Evolutionary conservation across 2,113 vertebrate genomes (phyloP).

Genomic region (Vireo altiloquus): DNA sequence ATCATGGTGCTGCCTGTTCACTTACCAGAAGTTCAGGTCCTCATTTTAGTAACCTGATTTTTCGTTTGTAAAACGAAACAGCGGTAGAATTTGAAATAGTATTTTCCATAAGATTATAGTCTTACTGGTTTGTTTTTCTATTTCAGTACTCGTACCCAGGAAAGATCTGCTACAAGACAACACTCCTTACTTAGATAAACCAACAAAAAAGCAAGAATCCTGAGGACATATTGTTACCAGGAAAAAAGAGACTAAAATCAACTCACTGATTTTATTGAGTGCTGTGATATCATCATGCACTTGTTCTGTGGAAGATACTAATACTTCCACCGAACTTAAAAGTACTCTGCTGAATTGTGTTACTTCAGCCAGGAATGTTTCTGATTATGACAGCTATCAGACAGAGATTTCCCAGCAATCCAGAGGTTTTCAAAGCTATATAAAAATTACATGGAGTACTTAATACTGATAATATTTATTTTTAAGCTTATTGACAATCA

Average conservation of each 20-base stretch:
- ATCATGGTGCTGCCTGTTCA: not conserved
- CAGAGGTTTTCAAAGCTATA: not conserved
- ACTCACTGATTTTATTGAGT: not conserved
- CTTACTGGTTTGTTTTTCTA: not conserved
- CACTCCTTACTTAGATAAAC: slow-evolving; percentile 46
- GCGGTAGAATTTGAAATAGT: not conserved
- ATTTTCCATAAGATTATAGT: not conserved
- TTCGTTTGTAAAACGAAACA: too few relatives aligned
- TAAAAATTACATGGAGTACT: not conserved
- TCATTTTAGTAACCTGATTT: not conserved
- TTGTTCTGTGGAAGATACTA: not conserved
- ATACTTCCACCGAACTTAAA: not conserved
- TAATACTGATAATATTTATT: not conserved
- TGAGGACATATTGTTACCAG: not conserved
- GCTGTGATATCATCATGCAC: not conserved
- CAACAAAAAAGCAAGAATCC: slow-evolving; percentile 41
- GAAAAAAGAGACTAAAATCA: not conserved
- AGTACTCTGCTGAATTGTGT: not conserved
- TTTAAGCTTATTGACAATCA: not conserved
- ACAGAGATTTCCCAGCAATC: not conserved
- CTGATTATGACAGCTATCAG: not conserved
- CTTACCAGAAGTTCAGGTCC: not conserved
- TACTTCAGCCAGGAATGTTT: not conserved
- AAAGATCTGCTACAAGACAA: slow-evolving; percentile 69
- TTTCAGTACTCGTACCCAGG: slow-evolving; percentile 65